Conservation (phyloP, 2,797 vertebrate genomes). For the Malacoraja senta region DNA sequence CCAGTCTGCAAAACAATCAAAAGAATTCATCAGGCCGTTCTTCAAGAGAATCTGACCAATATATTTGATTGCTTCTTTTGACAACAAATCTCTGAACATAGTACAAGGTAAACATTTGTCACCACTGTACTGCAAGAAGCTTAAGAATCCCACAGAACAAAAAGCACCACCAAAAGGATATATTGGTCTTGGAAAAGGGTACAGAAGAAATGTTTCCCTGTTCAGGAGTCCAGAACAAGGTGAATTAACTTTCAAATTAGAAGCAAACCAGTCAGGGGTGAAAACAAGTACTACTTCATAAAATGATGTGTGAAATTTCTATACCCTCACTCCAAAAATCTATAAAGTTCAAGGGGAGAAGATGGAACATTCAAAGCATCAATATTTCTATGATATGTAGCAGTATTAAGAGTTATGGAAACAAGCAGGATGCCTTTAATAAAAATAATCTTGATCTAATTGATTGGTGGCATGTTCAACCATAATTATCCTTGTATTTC, state of each 20-base stretch:
- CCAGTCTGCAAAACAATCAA: slow-evolving; percentile 59
- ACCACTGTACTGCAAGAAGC: neutral
- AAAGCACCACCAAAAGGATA: neutral
- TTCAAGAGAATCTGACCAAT: neutral
- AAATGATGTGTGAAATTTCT: neutral
- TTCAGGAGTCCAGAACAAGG: neutral
- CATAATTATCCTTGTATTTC: neutral
- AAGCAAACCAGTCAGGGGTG: neutral
- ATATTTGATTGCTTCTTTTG: neutral
- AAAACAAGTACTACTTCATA: neutral
- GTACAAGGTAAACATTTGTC: neutral
- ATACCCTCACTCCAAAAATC: neutral
- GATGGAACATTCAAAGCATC: neutral
- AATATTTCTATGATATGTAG: neutral
- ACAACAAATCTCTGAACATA: neutral
- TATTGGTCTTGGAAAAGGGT: neutral
- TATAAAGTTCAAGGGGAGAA: neutral
- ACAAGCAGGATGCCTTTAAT: neutral
- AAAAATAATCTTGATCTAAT: neutral
- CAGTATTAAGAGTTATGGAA: neutral
- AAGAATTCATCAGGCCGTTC: neutral
- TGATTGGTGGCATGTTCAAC: neutral
- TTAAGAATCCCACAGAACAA: neutral
- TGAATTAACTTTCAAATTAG: neutral
- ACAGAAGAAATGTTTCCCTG: neutral